phyloP scores from a whole-genome alignment of 2,888 invertebrate genomes.

The Chymomyza amoena region DNA sequence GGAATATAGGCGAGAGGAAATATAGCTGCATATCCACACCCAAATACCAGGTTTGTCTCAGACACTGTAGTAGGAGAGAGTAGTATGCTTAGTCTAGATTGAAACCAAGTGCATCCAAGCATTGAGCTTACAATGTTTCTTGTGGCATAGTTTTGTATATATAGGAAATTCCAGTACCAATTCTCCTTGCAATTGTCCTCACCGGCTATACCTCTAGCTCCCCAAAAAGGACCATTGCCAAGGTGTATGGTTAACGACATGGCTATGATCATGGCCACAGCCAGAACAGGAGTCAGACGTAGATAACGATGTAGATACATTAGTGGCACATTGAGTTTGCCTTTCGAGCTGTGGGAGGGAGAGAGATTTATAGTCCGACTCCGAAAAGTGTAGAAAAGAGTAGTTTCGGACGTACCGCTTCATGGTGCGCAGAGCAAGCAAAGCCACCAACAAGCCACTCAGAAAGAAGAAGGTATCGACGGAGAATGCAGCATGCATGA shows the following conservation, averaged over 20 bases:
- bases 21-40: constrained; percentile 81
- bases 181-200: constrained; percentile 72
- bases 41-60: constrained; percentile 81
- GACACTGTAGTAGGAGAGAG: constrained; percentile 71
- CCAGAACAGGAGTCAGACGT: constrained; percentile 81
- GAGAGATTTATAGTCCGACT: not conserved
- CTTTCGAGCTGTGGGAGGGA: constrained; percentile 54
- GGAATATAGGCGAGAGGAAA: constrained; percentile 80
- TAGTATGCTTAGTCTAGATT: not conserved
- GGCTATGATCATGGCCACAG: constrained; percentile 79
- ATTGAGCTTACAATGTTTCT: constrained; percentile 60
- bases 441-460: constrained; percentile 81
- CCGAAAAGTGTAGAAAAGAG: not conserved
- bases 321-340: constrained; percentile 68
- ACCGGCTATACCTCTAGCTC: constrained; percentile 57
- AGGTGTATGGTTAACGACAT: constrained; percentile 79
- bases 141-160: constrained; percentile 79
- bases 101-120: not conserved
- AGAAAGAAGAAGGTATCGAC: constrained; percentile 83
- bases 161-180: constrained; percentile 79
- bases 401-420: constrained; percentile 50
- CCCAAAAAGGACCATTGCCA: constrained; percentile 80
- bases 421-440: constrained; percentile 60
- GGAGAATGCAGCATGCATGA: constrained; percentile 78
- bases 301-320: constrained; percentile 78